Evolutionary conservation across 2,113 vertebrate species (phyloP), one percentile per base, ranked within the genome.

Genomic region (Eleginops maclovinus): DNA sequence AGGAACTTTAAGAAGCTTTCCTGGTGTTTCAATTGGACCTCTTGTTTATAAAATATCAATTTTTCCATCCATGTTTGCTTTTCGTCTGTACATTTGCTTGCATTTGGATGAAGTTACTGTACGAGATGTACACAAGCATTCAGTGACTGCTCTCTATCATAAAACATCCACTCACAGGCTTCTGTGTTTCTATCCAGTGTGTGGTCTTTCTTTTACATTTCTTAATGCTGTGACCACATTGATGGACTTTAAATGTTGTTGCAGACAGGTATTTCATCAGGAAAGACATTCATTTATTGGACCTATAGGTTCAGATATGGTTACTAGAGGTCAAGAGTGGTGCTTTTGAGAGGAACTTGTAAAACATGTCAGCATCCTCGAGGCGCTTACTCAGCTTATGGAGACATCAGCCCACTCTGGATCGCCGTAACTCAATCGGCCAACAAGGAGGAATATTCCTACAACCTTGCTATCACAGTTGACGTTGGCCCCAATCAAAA

Each of bases 391-490:
- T 83, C 62, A 19, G 51, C 56, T 56, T 28, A 55, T 31, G 9
- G 19, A 66, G 63, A 65, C 84, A 67, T 67, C 56, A 61, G 12
- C 73, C 77, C 54, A 49, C 59, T 72, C 77, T 10, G 75, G 77
- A 19, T n/a, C 19, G 72, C 24, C 47, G 87, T 77, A 88, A 92
- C 79, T 67, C 82, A 74, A 89, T 90, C 81, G 3, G 67, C 46
- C 66, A 63, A 13, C 16, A 7, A 84, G 81, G 61, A 76, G 83
- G 61, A 44, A 65, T 70, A 81, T 82, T 91, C 91, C 85, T 58
- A 83, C 82, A n/a, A n/a, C 28, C 66, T 88, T 47, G 86, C 92
- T 79, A 75, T 91, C 90, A 58, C 86, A 73, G 74, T 89, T 68
- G 47, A 79, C 75, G 41, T 82, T 67, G 87, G 67, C 88, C 72